Evolutionary conservation across 2,797 vertebrate genomes (phyloP).

Genomic region (Melopsittacus undulatus): DNA sequence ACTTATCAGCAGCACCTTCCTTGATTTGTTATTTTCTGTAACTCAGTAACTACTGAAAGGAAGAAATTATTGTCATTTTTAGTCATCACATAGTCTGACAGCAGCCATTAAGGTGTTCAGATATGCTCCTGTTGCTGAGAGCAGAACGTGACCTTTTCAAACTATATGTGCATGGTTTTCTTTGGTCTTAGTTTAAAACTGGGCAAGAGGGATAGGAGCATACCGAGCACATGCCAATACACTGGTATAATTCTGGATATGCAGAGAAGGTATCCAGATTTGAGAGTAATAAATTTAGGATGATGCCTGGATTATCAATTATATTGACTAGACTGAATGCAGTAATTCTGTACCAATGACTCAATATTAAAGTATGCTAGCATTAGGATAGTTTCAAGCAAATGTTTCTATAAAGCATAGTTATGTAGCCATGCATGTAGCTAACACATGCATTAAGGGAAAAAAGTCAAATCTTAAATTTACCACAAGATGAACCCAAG

Average conservation of each 20-base stretch:
- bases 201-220: neutral
- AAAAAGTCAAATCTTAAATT: neutral
- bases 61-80: neutral
- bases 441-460: neutral
- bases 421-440: neutral
- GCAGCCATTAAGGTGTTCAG: neutral
- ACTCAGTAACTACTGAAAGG: neutral
- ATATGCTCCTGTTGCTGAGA: neutral
- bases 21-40: neutral
- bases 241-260: neutral
- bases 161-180: neutral
- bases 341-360: neutral
- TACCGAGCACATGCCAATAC: neutral
- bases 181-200: neutral
- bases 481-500: neutral
- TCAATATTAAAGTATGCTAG: neutral
- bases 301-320: neutral
- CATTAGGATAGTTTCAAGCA: neutral
- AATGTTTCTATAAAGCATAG: neutral
- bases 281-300: neutral
- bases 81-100: neutral
- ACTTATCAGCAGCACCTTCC: neutral
- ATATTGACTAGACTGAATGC: neutral
- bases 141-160: conserved; percentile 32
- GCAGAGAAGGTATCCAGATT: neutral